Evolutionary conservation across 2,888 invertebrate genomes (phyloP).

Genomic region (Trilocha varians): DNA sequence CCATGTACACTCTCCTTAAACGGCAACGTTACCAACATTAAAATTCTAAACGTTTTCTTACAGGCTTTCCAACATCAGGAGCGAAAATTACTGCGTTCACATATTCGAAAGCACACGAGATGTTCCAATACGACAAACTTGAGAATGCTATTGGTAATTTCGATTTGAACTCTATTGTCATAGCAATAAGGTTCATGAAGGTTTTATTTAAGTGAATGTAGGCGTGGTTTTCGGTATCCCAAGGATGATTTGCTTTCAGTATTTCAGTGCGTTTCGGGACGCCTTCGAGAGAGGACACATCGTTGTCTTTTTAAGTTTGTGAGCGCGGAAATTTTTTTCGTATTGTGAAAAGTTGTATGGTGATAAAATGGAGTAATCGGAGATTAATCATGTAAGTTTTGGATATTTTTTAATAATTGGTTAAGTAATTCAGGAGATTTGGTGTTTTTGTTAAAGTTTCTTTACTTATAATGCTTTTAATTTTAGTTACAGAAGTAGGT

Average conservation of each 20-base stretch:
- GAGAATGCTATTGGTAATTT: too few relatives aligned
- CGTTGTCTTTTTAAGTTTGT: conserved; percentile 1
- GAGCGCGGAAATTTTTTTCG: conserved; percentile 21
- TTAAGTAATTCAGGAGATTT: too few relatives aligned
- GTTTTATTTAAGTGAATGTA: background rate
- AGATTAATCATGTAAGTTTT: too few relatives aligned
- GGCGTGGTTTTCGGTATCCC: conserved; percentile 6
- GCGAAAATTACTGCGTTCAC: conserved; percentile 32
- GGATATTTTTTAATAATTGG: too few relatives aligned
- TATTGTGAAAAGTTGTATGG: conserved; percentile 19
- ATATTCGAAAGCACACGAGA: conserved; percentile 11
- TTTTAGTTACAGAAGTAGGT: too few relatives aligned
- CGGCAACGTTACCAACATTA: conserved; percentile 21
- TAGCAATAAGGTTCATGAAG: conserved; percentile 9
- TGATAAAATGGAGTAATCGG: background rate
- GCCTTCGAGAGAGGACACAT: background rate
- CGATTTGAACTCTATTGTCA: conserved; percentile 1
- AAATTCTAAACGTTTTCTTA: conserved; percentile 30
- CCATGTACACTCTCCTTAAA: conserved; percentile 14
- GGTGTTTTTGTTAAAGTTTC: too few relatives aligned
- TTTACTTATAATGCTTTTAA: too few relatives aligned
- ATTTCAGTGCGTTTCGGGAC: conserved; percentile 2
- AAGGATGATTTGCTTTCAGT: conserved; percentile 18
- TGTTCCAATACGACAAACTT: conserved; percentile 10
- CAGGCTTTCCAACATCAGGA: conserved; percentile 22